These are phyloP conservation scores for Conus betulinus DNA, from an alignment of 1,140 invertebrate genomes.

Conservation along the genomic window DNA sequence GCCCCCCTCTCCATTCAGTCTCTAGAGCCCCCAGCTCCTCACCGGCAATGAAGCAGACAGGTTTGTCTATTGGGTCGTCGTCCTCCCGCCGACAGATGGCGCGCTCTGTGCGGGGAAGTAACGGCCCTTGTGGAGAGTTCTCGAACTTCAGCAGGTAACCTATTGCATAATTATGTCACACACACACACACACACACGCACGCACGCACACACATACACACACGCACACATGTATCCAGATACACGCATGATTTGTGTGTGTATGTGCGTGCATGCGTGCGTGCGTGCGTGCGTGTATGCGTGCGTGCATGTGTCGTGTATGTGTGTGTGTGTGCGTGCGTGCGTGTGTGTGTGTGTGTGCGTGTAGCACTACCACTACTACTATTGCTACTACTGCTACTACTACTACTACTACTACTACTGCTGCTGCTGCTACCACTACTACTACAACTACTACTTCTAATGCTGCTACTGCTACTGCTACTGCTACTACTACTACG, in stretches of 20 bases:
- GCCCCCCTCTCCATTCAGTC: no score
- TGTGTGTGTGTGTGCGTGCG: no score
- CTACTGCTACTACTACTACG: not conserved
- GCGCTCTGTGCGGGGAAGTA: constrained; percentile 13
- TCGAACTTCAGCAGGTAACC: constrained; percentile 20
- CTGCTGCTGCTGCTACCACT: not conserved
- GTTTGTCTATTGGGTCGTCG: not conserved
- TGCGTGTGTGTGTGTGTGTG: no score
- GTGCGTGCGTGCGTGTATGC: no score
- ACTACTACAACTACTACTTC: not conserved
- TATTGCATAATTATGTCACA: not conserved
- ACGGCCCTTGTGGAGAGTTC: not conserved
- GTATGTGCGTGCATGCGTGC: no score
- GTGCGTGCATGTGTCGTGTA: no score
- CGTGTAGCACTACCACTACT: not conserved
- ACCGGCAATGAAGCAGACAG: constrained; percentile 27
- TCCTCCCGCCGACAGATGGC: not conserved
- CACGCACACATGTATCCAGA: not conserved
- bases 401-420: not conserved
- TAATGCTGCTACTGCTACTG: not conserved
- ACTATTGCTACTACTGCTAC: not conserved
- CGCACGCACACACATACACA: not conserved
- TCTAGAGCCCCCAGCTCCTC: not conserved
- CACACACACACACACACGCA: not conserved
- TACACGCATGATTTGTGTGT: not conserved